A percentile compares a stretch with the other conserved stretches of the same genome.
Evolutionary conservation across 1,140 invertebrate species (phyloP).

Genomic region (Pseudachorutes palmiensis): DNA sequence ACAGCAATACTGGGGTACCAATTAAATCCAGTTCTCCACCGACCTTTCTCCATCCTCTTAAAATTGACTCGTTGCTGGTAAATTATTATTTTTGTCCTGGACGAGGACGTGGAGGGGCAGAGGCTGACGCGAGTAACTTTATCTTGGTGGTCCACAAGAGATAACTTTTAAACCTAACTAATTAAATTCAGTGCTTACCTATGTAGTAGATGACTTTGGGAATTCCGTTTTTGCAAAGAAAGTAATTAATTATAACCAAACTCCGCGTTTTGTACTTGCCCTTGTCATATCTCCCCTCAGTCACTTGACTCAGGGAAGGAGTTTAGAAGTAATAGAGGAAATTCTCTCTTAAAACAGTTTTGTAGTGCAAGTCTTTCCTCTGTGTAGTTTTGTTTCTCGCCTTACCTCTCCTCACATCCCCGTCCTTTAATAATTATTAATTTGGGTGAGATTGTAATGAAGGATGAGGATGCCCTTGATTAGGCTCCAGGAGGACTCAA

Average conservation of each 20-base stretch:
- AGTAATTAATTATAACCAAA: too few relatives aligned
- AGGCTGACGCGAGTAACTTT: too few relatives aligned
- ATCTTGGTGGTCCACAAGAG: not conserved
- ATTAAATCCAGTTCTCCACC: not conserved
- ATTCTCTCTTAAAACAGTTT: not conserved
- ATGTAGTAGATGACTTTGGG: too few relatives aligned
- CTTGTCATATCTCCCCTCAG: not conserved
- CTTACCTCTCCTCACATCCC: not conserved
- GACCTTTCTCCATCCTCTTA: not conserved
- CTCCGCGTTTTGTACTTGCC: not conserved
- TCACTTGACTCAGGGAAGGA: not conserved
- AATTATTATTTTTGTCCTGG: conserved; percentile 12
- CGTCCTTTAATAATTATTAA: not conserved
- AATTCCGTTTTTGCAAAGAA: too few relatives aligned
- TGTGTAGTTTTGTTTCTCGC: not conserved
- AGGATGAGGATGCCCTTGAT: not conserved
- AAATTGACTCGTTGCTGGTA: not conserved
- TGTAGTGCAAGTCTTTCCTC: not conserved
- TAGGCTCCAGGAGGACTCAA: too few relatives aligned
- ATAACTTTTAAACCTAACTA: too few relatives aligned
- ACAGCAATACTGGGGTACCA: conserved; percentile 15
- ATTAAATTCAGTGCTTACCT: too few relatives aligned
- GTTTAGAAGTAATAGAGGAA: not conserved
- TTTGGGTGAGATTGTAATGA: not conserved
- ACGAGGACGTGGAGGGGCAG: too few relatives aligned